These are phyloP conservation scores for Ia io DNA, from an alignment of 2,113 vertebrate species.

Conservation along the genomic window DNA sequence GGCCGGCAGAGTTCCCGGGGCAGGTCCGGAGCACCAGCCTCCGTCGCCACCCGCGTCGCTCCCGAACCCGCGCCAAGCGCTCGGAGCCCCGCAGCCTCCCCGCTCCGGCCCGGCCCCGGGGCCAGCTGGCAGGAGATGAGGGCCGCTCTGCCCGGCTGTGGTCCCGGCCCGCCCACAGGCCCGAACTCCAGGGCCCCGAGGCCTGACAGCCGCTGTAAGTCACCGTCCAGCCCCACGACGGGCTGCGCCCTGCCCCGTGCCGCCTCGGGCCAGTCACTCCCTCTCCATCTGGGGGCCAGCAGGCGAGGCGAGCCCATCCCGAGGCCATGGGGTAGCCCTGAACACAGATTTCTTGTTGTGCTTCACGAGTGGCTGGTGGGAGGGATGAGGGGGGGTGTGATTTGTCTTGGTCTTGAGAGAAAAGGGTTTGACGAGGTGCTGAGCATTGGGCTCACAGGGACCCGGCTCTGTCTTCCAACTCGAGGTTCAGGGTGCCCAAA, in stretches of 20 bases:
- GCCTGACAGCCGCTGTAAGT: neutral
- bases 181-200: neutral
- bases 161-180: neutral
- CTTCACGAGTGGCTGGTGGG: neutral
- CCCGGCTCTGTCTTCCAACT: neutral
- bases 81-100: neutral
- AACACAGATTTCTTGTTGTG: neutral
- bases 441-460: accelerated
- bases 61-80: conserved; percentile 28
- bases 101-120: neutral
- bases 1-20: conserved; percentile 35
- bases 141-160: conserved; percentile 35
- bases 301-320: neutral
- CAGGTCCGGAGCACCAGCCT: neutral
- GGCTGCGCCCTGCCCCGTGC: too few species aligned
- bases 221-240: neutral
- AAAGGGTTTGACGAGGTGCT: neutral
- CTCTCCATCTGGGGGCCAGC: neutral
- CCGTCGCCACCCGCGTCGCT: conserved; percentile 28
- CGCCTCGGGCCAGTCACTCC: neutral
- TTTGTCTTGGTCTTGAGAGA: neutral
- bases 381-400: neutral
- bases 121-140: conserved; percentile 64
- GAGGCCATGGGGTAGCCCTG: neutral
- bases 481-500: neutral